phyloP scores from a whole-genome alignment of 2,888 invertebrate genomes.

The Callinectes sapidus region DNA sequence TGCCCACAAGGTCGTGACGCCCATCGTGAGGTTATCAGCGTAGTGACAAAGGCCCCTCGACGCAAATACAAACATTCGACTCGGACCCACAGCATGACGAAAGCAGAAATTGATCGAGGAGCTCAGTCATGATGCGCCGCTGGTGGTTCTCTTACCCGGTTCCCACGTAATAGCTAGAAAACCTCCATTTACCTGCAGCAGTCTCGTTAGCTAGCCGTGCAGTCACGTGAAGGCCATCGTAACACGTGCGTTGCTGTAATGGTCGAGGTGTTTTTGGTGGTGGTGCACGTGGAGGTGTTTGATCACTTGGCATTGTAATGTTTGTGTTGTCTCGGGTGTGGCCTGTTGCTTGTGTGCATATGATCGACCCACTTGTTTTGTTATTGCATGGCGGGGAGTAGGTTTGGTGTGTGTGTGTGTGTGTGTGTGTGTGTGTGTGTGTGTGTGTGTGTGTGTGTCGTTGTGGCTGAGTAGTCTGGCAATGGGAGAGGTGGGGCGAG shows the following conservation, averaged over 20 bases:
- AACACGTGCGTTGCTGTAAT: not conserved
- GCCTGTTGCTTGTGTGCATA: not conserved
- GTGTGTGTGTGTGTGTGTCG: constrained; percentile 11
- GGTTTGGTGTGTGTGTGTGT: constrained; percentile 8
- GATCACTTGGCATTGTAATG: not conserved
- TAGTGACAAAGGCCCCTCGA: not conserved
- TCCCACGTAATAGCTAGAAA: not conserved
- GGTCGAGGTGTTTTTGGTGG: not conserved
- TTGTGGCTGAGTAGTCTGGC: not conserved
- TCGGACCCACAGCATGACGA: not conserved
- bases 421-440: not conserved
- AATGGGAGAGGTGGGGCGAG: not conserved
- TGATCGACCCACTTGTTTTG: not conserved
- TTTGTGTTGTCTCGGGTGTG: not conserved
- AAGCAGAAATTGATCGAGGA: not conserved
- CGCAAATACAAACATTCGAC: constrained; percentile 2
- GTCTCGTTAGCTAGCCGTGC: not conserved
- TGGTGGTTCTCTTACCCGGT: not conserved
- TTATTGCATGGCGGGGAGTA: not conserved
- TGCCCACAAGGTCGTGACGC: not conserved
- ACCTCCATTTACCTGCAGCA: not conserved
- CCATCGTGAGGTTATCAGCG: not conserved
- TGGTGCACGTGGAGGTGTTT: not conserved
- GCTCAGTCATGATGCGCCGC: not conserved
- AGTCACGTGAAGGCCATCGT: not conserved